phyloP scores from a whole-genome alignment of 2,888 invertebrate species.

The Agrochola lychnidis region DNA sequence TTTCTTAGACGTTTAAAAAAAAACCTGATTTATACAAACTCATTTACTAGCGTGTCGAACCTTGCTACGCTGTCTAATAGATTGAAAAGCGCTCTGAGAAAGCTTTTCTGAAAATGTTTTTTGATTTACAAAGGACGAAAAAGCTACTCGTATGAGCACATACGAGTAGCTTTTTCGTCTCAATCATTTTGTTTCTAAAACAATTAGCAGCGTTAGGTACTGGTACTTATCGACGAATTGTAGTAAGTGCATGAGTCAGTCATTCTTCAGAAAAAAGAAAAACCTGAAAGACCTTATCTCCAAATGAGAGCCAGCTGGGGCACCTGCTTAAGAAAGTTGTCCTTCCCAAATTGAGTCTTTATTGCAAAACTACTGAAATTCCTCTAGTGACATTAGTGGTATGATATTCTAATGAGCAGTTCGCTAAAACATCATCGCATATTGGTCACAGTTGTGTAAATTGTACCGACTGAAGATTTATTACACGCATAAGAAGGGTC shows the following conservation, averaged over 20 bases:
- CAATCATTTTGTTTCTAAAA: background rate
- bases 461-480: slow-evolving; percentile 50
- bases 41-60: too few relatives aligned
- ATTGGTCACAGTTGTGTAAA: slow-evolving; percentile 11
- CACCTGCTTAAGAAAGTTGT: background rate
- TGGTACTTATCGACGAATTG: background rate
- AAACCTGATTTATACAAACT: too few relatives aligned
- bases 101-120: background rate
- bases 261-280: background rate
- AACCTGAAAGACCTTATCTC: background rate
- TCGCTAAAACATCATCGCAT: slow-evolving; percentile 8
- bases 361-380: background rate
- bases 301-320: background rate
- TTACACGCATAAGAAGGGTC: slow-evolving; percentile 52
- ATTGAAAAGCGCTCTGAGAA: background rate
- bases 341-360: background rate
- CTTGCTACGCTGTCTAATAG: too few relatives aligned
- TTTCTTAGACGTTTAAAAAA: background rate
- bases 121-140: background rate
- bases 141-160: too few relatives aligned
- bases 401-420: background rate
- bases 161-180: background rate
- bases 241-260: background rate
- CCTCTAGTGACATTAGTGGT: background rate
- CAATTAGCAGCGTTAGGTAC: background rate